These are phyloP conservation scores for Cyclophora punctaria DNA, from an alignment of 2,888 invertebrate species.

Conservation along the genomic window DNA sequence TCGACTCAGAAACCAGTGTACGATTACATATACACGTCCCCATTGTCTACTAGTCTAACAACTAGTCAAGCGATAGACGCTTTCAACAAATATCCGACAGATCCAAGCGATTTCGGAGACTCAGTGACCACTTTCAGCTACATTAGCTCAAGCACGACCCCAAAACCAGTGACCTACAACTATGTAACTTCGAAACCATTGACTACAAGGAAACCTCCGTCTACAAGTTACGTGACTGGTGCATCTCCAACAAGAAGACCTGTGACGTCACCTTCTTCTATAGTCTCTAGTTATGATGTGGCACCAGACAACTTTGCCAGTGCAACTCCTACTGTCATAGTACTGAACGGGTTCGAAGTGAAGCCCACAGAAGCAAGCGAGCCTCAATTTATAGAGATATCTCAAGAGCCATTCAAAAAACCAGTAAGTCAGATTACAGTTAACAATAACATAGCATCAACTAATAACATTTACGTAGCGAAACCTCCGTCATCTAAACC, in stretches of 20 bases:
- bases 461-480: slow-evolving; percentile 66
- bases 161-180: slow-evolving; percentile 32
- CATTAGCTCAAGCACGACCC: slow-evolving; percentile 52
- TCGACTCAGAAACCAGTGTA: slow-evolving; percentile 40
- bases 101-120: slow-evolving; percentile 56
- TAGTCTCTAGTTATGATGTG: slow-evolving; percentile 42
- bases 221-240: slow-evolving; percentile 66
- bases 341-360: slow-evolving; percentile 48
- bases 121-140: slow-evolving; percentile 57
- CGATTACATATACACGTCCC: slow-evolving; percentile 41
- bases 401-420: slow-evolving; percentile 70
- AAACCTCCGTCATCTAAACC: slow-evolving; percentile 37
- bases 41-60: slow-evolving; percentile 57
- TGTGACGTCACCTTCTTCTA: slow-evolving; percentile 35
- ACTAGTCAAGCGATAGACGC: slow-evolving; percentile 66
- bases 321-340: slow-evolving; percentile 66
- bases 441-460: slow-evolving; percentile 77
- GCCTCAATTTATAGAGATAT: slow-evolving; percentile 63
- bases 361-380: slow-evolving; percentile 46
- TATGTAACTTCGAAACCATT: slow-evolving; percentile 36
- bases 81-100: slow-evolving; percentile 61
- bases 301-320: slow-evolving; percentile 61
- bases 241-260: slow-evolving; percentile 69
- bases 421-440: slow-evolving; percentile 73
- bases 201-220: slow-evolving; percentile 52